These are phyloP conservation scores for Syndactyla subalaris DNA, from an alignment of 2,797 vertebrate species.

Conservation along the genomic window DNA sequence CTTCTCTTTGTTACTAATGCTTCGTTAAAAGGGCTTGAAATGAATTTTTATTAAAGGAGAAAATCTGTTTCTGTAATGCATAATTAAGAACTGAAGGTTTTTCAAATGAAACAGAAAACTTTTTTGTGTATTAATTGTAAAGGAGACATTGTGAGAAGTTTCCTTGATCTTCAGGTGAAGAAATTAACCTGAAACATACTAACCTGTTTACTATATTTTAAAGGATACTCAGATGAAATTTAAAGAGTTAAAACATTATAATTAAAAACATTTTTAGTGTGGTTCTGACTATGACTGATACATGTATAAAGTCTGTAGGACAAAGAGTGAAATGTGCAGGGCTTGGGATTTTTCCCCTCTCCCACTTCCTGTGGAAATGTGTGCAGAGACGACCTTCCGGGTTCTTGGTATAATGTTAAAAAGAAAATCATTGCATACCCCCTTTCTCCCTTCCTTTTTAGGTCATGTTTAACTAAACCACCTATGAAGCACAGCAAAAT, in stretches of 20 bases:
- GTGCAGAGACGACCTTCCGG: not conserved
- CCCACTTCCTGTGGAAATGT: not conserved
- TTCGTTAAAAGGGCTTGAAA: not conserved
- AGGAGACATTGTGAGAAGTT: not conserved
- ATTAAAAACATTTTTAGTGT: not conserved
- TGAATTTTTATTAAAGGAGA: not conserved
- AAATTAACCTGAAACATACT: not conserved
- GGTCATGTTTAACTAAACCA: not conserved
- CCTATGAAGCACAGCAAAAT: not conserved
- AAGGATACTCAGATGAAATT: not conserved
- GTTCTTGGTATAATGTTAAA: not conserved
- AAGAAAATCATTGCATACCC: not conserved
- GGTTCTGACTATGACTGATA: not conserved
- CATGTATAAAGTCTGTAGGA: not conserved
- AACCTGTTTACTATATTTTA: not conserved
- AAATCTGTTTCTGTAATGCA: not conserved
- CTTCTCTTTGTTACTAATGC: not conserved
- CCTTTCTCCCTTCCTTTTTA: constrained; percentile 28
- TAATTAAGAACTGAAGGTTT: not conserved
- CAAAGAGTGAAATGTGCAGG: not conserved
- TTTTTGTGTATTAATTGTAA: not conserved
- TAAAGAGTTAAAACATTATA: not conserved
- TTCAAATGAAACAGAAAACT: not conserved
- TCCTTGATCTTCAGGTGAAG: not conserved
- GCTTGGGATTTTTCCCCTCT: accelerated